These are phyloP conservation scores for Cyanoliseus patagonus DNA, from an alignment of 2,113 vertebrate species.

Conservation along the genomic window DNA sequence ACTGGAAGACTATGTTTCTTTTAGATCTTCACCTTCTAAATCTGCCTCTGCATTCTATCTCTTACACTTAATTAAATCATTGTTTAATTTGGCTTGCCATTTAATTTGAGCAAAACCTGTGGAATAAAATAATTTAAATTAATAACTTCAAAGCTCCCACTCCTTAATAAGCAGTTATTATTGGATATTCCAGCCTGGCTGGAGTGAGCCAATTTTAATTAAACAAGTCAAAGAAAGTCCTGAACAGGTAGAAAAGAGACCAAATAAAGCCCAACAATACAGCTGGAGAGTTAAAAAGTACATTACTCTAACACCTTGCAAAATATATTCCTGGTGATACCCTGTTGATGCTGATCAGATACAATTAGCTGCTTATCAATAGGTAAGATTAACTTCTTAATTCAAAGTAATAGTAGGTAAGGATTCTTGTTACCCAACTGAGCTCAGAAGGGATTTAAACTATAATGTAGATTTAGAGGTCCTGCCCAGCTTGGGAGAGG, in stretches of 20 bases:
- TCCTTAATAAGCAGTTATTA: slow-evolving; percentile 62
- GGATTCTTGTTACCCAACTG: not conserved
- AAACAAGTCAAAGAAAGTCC: slow-evolving; percentile 52
- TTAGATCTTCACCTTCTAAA: slow-evolving; percentile 54
- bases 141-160: slow-evolving; percentile 50
- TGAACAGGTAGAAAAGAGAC: slow-evolving; percentile 9
- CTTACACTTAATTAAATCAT: slow-evolving; percentile 66
- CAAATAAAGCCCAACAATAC: not conserved
- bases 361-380: slow-evolving; percentile 27
- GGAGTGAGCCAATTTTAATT: slow-evolving; percentile 61
- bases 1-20: slow-evolving; percentile 9
- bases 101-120: slow-evolving; percentile 66
- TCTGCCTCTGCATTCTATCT: slow-evolving; percentile 13
- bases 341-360: not conserved
- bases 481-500: not conserved
- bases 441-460: not conserved
- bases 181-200: slow-evolving; percentile 34
- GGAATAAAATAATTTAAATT: slow-evolving; percentile 70
- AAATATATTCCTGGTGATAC: not conserved
- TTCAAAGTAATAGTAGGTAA: not conserved
- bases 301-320: not conserved
- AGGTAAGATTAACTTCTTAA: slow-evolving; percentile 32
- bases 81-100: slow-evolving; percentile 62
- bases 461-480: not conserved
- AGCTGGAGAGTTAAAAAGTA: not conserved